These are phyloP conservation scores for Noturus placidus DNA, from an alignment of 2,113 vertebrate species.

Conservation along the genomic window DNA sequence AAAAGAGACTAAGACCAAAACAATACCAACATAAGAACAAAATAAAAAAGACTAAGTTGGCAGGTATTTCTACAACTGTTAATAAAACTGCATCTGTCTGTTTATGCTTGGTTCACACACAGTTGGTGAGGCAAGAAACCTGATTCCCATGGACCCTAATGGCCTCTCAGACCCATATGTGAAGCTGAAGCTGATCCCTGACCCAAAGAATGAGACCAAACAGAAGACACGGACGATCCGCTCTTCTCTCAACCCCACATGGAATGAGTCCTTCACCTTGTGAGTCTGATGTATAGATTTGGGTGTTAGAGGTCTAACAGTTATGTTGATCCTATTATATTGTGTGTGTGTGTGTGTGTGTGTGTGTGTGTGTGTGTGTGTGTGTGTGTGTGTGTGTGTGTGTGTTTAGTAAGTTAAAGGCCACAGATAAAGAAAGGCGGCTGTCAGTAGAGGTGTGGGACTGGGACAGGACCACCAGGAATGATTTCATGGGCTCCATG, in stretches of 20 bases:
- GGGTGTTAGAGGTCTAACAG: background rate
- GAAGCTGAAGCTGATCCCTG: constrained; percentile 95
- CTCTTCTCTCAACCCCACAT: constrained; percentile 91
- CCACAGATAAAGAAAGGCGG: constrained; percentile 88
- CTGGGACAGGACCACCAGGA: constrained; percentile 94
- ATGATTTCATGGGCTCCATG: constrained; percentile 97
- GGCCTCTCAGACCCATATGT: constrained; percentile 95
- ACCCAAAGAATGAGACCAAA: constrained; percentile 96
- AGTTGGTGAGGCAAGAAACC: constrained; percentile 93
- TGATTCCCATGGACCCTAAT: constrained; percentile 98
- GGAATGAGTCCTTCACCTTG: constrained; percentile 94
- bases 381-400: constrained; percentile 4
- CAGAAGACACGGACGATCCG: constrained; percentile 97
- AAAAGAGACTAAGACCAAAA: background rate
- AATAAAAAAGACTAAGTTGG: background rate
- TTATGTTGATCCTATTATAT: background rate
- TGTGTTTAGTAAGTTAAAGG: constrained; percentile 85
- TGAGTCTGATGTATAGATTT: constrained; percentile 69
- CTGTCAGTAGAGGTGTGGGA: constrained; percentile 95
- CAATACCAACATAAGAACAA: background rate
- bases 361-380: constrained; percentile 2
- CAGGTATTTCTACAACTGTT: background rate
- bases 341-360: constrained; percentile 8
- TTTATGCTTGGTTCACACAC: constrained; percentile 19
- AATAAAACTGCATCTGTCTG: constrained; percentile 34